Evolutionary conservation across 2,113 vertebrate genomes (phyloP).

Genomic region (Puma concolor): DNA sequence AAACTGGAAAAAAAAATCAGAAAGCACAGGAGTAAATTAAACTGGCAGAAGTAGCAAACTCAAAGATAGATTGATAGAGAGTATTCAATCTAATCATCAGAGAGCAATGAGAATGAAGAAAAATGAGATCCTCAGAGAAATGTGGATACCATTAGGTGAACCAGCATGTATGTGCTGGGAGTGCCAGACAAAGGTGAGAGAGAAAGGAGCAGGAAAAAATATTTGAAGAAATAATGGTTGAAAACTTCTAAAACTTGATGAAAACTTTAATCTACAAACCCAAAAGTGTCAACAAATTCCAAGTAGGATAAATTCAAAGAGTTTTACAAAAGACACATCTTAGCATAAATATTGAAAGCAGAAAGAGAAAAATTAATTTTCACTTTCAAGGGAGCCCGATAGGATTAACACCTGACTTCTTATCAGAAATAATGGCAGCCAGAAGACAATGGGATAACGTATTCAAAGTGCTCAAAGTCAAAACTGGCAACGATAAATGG

Average conservation of each 20-base stretch:
- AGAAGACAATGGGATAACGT: not conserved
- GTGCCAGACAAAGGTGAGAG: not conserved
- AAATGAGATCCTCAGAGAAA: not conserved
- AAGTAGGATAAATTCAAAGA: not conserved
- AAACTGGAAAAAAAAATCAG: not conserved
- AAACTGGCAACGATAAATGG: not conserved
- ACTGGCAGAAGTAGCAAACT: not conserved
- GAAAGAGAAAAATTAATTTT: not conserved
- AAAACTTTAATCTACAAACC: not conserved
- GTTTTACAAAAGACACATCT: not conserved
- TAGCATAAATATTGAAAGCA: not conserved
- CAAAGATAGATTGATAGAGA: not conserved
- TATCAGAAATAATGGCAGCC: not conserved
- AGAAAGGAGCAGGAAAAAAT: not conserved
- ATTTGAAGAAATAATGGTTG: not conserved
- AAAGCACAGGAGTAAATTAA: not conserved
- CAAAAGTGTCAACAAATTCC: not conserved
- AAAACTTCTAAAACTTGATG: not conserved
- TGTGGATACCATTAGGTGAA: not conserved
- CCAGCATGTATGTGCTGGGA: not conserved
- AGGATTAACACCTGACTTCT: not conserved
- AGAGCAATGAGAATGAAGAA: not conserved
- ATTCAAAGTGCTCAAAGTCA: not conserved
- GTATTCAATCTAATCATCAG: not conserved
- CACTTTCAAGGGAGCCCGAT: not conserved